Base-by-base conservation (phyloP, 2,797 vertebrate species). In the Peromyscus aztecus region DNA sequence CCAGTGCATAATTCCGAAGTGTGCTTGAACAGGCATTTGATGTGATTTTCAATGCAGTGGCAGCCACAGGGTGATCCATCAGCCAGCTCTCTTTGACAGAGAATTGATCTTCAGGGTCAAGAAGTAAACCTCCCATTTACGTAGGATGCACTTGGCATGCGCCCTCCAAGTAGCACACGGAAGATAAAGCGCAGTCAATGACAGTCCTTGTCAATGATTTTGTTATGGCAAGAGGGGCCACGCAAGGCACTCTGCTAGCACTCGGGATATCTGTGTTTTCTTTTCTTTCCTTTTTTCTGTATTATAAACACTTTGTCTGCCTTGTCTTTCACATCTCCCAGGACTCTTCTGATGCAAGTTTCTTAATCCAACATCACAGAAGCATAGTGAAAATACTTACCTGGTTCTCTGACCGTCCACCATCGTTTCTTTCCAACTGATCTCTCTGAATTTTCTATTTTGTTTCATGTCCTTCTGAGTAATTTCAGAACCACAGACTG, bases 21-120 rank as follows among this genome's bases (percentile, higher is more conserved):
- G 46, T 80, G 92, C 76, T 84, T 94, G 89, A 96, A 92, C 92
- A 97, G 67, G 76, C 71, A 86, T 95, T 94, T 96, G 97, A 92
- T 92, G 96, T 93, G 94, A 67, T 96, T 97, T 94, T 96, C 96
- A 78, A 88, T 89, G 95, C 91, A 55, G 81, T 52, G 43, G 94
- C 86, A 91, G 94, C 73, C 95, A 61, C 77, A 37, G 19, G 7
- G 96, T 80, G 96, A 97, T 97, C 96, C 95, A 95, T 97, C 97
- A 97, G 84, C 84, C 52, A 9, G 93, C 91, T 97, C 40, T 92
- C 89, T 94, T 67, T 97, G 98, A 97, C 98, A 97, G 91, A 86
- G 96, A 97, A 97, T 94, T 97, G 97, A 97, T 98, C 96, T 97
- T 91, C 73, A 82, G 69, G 95, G 97, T 97, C 97, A 98, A 91